phyloP scores from a whole-genome alignment of 2,113 vertebrate genomes.

The Meles meles region DNA sequence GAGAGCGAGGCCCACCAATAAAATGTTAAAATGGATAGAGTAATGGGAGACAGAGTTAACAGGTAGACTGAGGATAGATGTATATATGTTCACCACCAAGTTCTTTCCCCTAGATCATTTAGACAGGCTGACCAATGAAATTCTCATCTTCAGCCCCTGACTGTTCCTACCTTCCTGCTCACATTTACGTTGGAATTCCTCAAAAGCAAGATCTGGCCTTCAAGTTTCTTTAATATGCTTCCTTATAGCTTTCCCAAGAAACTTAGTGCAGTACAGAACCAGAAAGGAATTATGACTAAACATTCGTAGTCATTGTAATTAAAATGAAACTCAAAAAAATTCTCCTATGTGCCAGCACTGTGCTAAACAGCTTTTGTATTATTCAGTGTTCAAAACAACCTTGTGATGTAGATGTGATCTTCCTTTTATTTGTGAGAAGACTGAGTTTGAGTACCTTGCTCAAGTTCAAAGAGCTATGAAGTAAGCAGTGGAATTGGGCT shows the following conservation, averaged over 20 bases:
- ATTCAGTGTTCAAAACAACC: neutral
- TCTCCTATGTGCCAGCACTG: neutral
- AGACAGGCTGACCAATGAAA: neutral
- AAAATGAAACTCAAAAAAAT: neutral
- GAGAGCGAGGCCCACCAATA: neutral
- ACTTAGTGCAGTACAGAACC: neutral
- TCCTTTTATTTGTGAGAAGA: constrained; percentile 35
- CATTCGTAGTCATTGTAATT: neutral
- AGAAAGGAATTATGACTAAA: neutral
- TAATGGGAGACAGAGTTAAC: neutral
- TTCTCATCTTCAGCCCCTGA: neutral
- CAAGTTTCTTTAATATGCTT: neutral
- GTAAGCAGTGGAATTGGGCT: neutral
- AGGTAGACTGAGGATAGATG: neutral
- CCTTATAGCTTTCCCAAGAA: neutral
- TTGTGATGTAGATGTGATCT: neutral
- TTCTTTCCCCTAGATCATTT: neutral
- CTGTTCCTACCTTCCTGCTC: neutral
- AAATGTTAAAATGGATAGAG: neutral
- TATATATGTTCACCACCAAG: neutral
- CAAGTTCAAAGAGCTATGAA: neutral
- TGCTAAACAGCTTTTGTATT: neutral
- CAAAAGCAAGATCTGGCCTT: neutral
- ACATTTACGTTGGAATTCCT: neutral
- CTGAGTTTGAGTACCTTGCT: neutral